phyloP scores from a whole-genome alignment of 2,888 invertebrate genomes.

The Aradus depressus region DNA sequence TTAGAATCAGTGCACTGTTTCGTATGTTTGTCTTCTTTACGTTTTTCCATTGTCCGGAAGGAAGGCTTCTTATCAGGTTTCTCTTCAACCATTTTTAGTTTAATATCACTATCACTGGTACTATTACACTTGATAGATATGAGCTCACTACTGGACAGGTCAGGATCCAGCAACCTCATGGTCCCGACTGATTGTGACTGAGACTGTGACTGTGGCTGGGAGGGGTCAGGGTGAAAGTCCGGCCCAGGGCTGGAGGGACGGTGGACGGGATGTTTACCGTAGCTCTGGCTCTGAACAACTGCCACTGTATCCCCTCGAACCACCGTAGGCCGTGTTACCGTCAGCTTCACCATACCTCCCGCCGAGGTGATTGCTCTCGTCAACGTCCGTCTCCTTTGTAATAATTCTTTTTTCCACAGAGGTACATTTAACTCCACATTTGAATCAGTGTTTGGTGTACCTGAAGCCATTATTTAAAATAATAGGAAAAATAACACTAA shows the following conservation, averaged over 20 bases:
- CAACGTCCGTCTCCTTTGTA: conserved; percentile 11
- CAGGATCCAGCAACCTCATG: conserved; percentile 34
- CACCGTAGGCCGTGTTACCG: conserved; percentile 31
- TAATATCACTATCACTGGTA: conserved; percentile 24
- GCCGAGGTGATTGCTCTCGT: conserved; percentile 14
- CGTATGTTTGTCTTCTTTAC: conserved; percentile 28
- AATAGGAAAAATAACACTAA: too few relatives aligned
- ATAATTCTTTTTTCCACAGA: conserved; percentile 25
- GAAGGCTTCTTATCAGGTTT: conserved; percentile 17
- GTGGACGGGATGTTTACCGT: conserved; percentile 25
- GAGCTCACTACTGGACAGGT: conserved; percentile 32
- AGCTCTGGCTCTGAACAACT: conserved; percentile 15
- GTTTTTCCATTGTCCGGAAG: conserved; percentile 9
- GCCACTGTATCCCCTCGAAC: conserved; percentile 23
- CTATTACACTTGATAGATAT: conserved; percentile 23
- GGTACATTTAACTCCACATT: conserved; percentile 18
- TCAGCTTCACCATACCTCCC: conserved; percentile 21
- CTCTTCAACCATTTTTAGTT: conserved; percentile 19
- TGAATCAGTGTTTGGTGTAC: conserved; percentile 4
- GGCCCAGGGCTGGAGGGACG: conserved; percentile 35
- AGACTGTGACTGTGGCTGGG: too few relatives aligned
- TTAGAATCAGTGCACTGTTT: conserved; percentile 27
- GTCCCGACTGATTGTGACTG: conserved; percentile 29
- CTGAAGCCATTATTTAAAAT: conserved; percentile 21
- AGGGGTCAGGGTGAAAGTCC: conserved; percentile 31